These are phyloP conservation scores for Meandrusa payeni DNA, from an alignment of 2,888 invertebrate genomes.

Conservation along the genomic window DNA sequence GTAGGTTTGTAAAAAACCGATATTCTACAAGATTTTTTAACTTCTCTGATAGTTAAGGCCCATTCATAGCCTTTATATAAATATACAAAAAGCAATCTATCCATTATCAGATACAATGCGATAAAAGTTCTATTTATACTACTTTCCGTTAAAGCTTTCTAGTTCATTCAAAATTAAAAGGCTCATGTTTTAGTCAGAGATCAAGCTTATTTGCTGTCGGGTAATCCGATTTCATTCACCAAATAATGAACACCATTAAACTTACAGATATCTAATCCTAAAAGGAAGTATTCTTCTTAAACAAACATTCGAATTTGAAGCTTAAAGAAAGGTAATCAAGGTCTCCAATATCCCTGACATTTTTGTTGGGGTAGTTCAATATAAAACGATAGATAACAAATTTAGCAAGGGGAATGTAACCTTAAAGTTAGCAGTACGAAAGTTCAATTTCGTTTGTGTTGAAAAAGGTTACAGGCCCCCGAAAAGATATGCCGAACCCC, in stretches of 20 bases:
- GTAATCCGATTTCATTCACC: constrained; percentile 70
- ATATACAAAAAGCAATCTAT: not conserved
- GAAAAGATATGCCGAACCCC: constrained; percentile 73
- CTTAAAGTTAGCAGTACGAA: constrained; percentile 33
- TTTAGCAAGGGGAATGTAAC: constrained; percentile 41
- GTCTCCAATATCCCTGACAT: constrained; percentile 10
- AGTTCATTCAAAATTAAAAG: constrained; percentile 52
- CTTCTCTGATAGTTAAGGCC: too few relatives aligned
- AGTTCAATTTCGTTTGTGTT: constrained; percentile 44
- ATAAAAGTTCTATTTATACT: constrained; percentile 11
- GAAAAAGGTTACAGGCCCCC: constrained; percentile 57
- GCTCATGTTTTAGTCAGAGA: constrained; percentile 56
- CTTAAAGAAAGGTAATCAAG: constrained; percentile 24
- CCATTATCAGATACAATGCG: not conserved
- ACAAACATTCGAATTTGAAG: constrained; percentile 25
- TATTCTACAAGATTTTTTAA: too few relatives aligned
- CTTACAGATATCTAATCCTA: constrained; percentile 34
- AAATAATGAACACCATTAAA: constrained; percentile 72
- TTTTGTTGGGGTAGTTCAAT: constrained; percentile 22
- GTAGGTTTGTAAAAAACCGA: too few relatives aligned
- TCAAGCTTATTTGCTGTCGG: constrained; percentile 57
- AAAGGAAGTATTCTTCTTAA: constrained; percentile 32
- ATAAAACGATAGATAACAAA: constrained; percentile 31
- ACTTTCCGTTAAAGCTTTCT: constrained; percentile 23
- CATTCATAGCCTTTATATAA: too few relatives aligned